Evolutionary conservation across 2,797 vertebrate genomes (phyloP).

Genomic region (Anniella stebbinsi): DNA sequence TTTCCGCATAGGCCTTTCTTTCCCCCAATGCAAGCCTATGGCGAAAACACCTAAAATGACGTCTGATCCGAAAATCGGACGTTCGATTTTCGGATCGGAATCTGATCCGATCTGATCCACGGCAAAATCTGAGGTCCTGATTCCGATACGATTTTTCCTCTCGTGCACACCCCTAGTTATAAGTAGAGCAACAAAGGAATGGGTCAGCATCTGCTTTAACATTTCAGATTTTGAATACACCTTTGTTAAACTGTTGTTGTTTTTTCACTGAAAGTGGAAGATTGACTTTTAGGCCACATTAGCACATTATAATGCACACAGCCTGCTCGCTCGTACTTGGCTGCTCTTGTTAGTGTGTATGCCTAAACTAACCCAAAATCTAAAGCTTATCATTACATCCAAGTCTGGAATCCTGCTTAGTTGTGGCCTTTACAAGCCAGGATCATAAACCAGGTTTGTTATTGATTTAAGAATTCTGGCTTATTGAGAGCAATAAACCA

Average conservation of each 20-base stretch:
- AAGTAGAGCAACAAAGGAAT: constrained; percentile 32
- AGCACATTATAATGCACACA: background rate
- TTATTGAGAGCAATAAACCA: background rate
- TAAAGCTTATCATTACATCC: background rate
- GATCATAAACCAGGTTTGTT: background rate
- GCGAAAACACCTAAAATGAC: too few relatives aligned
- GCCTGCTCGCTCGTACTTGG: background rate
- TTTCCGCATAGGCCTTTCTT: too few relatives aligned
- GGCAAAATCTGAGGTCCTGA: too few relatives aligned
- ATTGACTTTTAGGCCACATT: background rate
- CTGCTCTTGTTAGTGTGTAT: too few relatives aligned
- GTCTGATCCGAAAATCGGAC: too few relatives aligned
- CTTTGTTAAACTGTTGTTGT: background rate
- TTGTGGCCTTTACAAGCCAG: background rate
- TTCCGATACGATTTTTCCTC: too few relatives aligned
- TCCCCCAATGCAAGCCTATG: too few relatives aligned
- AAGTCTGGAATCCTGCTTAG: background rate
- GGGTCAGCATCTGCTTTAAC: background rate
- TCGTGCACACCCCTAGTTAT: too few relatives aligned
- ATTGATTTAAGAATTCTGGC: background rate
- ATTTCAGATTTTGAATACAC: background rate
- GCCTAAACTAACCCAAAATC: background rate
- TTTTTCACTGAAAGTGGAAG: background rate
- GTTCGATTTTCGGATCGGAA: too few relatives aligned
- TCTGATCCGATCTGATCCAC: too few relatives aligned